A percentile compares a stretch with the other conserved stretches of the same genome.
These are phyloP conservation scores for Ctenochaetus hawaiiensis DNA, from an alignment of 2,797 vertebrate genomes.

Conservation along the genomic window DNA sequence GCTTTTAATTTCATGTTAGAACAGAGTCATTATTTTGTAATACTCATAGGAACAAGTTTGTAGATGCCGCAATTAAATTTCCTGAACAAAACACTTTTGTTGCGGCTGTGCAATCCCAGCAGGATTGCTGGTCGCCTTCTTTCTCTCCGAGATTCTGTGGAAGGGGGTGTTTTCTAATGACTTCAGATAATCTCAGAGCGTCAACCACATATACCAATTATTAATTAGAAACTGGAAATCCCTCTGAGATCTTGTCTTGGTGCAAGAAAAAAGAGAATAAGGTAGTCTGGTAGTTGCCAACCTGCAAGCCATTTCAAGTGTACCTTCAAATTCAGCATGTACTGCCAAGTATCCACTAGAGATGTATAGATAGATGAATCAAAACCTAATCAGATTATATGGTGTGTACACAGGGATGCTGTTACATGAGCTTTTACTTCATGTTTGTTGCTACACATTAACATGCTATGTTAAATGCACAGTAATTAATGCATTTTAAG, in stretches of 20 bases:
- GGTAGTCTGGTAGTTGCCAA: slow-evolving; percentile 41
- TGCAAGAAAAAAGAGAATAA: slow-evolving; percentile 43
- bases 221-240: slow-evolving; percentile 82
- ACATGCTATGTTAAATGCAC: neutral
- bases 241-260: slow-evolving; percentile 66
- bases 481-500: no score
- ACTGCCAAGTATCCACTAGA: slow-evolving; percentile 32
- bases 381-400: slow-evolving; percentile 25
- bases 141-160: slow-evolving; percentile 63
- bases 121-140: slow-evolving; percentile 69
- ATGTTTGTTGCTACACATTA: slow-evolving; percentile 1
- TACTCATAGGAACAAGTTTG: slow-evolving; percentile 83
- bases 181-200: slow-evolving; percentile 82
- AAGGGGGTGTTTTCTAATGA: slow-evolving; percentile 78
- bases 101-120: slow-evolving; percentile 69
- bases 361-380: slow-evolving; percentile 30
- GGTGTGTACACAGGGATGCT: neutral
- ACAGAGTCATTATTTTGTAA: slow-evolving; percentile 85
- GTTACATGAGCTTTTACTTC: slow-evolving; percentile 5
- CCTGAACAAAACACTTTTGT: slow-evolving; percentile 82
- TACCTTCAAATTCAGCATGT: slow-evolving; percentile 28
- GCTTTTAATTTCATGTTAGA: slow-evolving; percentile 84
- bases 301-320: slow-evolving; percentile 41
- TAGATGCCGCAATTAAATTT: slow-evolving; percentile 87
- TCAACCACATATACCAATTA: slow-evolving; percentile 80